Base-by-base conservation (phyloP, 1,140 invertebrate genomes). In the Pomacea maculata region DNA sequence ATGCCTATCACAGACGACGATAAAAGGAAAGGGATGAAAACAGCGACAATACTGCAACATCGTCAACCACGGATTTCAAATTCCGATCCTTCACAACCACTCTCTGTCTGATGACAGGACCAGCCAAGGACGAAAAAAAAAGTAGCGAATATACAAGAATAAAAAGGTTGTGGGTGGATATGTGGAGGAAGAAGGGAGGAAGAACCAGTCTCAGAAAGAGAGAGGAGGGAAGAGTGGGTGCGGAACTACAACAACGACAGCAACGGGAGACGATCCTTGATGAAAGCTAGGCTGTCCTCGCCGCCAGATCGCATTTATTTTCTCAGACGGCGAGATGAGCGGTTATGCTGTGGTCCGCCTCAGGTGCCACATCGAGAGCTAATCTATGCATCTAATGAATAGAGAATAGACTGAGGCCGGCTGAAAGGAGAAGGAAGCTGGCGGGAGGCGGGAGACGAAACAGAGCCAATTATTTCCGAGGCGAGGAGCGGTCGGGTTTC, bases 311-410 rank as follows among this genome's bases (percentile, higher is more conserved):
- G 52, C 67, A 78, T 78, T 78, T 71, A 71, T 78, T 78, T 70
- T 78, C 67, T 67, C 67, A 78, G 77, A 78, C 77, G 67, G 67
- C 57, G 77, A 57, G 77, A 78, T 71, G 77, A 78, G 77, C 77
- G 65, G 52, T 45, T 55, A 54, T 70, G 67, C 70, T 67, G 52
- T 78, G 77, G 54, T 52, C 52, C 63, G 57, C 45, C 52, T 54
- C 54, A 45, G 29, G 63, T 71, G 65, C 65, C 45, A 29, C 55
- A 63, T 65, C 34, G 57, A 55, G 65, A 54, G 77, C 65, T 71
- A 70, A 78, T 70, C 67, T 67, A 19, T 12, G 67, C 65, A n/a
- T 70, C 67, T 78, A 78, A 78, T 78, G 77, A 78, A 78, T 71
- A 67, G 65, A 76, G 71, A 57, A 71, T 61, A 61, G 57, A 61